Evolutionary conservation across 2,797 vertebrate genomes (phyloP).

Genomic region (Picus viridis): DNA sequence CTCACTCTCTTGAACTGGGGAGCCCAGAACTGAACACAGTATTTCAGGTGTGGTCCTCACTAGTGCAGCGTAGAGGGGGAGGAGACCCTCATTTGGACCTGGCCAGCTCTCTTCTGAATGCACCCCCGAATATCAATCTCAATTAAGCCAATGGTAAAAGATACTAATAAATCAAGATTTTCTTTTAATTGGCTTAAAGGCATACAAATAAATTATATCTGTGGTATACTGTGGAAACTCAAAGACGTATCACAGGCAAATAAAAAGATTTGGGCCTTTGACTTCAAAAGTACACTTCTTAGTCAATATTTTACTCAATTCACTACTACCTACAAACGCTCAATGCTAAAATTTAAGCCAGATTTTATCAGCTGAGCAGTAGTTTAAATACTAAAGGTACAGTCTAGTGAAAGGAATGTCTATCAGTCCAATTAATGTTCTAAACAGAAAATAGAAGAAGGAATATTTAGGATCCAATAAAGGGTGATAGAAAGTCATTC

Average conservation of each 20-base stretch:
- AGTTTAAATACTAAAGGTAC: neutral
- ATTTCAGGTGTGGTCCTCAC: no score
- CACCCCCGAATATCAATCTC: neutral
- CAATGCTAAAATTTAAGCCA: neutral
- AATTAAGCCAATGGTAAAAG: neutral
- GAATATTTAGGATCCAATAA: neutral
- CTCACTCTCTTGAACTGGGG: no score
- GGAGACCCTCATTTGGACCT: no score
- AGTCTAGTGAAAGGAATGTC: neutral
- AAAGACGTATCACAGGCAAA: neutral
- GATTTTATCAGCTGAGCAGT: neutral
- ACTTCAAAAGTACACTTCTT: neutral
- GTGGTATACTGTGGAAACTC: neutral
- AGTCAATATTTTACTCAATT: neutral
- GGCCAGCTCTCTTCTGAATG: no score
- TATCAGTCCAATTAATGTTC: slow-evolving; percentile 9
- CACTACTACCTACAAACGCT: neutral
- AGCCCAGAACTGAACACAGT: no score
- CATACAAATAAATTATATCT: neutral
- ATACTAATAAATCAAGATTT: neutral
- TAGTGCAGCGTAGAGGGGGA: no score
- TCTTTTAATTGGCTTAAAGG: neutral
- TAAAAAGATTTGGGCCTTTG: slow-evolving; percentile 9
- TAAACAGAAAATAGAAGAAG: neutral
- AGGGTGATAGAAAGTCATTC: neutral